Base-by-base conservation (phyloP, 2,888 invertebrate species). In the Galerucella pusilla region DNA sequence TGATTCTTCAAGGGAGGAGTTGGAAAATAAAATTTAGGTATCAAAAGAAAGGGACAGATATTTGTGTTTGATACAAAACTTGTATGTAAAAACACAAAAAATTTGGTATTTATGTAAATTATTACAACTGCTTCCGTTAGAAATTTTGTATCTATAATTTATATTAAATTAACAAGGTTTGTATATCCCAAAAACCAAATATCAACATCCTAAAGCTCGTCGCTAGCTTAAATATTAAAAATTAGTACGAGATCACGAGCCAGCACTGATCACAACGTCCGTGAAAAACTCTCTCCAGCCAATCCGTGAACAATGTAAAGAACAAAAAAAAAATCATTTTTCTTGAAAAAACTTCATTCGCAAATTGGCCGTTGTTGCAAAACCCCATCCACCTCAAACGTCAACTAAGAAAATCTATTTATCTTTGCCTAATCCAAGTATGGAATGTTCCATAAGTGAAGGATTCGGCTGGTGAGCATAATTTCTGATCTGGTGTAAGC, bases 401-500 rank as follows among this genome's bases (percentile, higher is more conserved):
- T 45, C 70, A 28, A 65, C 14, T 16, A 16, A 65, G 25, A n/a
- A 49, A 46, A 73, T 81, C 83, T 87, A 88, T 83, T 88, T 88
- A 83, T 88, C 88, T 80, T 88, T 88, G 68, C 88, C 84, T 61
- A 87, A 84, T 49, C 88, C 86, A 77, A 88, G 80, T 75, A 88
- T 84, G 75, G 87, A 87, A 80, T 88, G 88, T 78, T 88, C 88
- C 90, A 94, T 91, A 66, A 94, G 88, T 74, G 93, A 91, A 57
- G 92, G 90, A 79, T 94, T 93, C 77, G 97, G 97, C 86, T 97
- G 97, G 87, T 96, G 96, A 78, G 96, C 96, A 88, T 97, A 98
- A 88, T 97, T 97, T 88, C 97, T 92, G 85, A 98, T 98, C 90
- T 98, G 97, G 89, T 98, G 97, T 81, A 98, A 91, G 82, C 97